phyloP scores from a whole-genome alignment of 2,113 vertebrate genomes.

The Tachysurus vachellii region DNA sequence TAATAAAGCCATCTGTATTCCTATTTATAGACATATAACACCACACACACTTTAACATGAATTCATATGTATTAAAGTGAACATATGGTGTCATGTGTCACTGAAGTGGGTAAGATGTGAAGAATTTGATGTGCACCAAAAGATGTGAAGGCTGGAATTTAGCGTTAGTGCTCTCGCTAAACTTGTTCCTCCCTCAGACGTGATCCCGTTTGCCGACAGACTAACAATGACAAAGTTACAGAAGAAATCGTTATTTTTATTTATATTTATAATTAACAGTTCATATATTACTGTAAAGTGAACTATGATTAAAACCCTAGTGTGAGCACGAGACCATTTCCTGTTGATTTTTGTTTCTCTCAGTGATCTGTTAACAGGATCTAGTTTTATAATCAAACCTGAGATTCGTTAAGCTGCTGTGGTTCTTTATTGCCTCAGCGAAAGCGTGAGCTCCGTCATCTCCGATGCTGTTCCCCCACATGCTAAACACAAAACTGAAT shows the following conservation, averaged over 20 bases:
- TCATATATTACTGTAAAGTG: neutral
- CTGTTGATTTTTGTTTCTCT: too few relatives aligned
- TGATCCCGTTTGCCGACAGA: conserved; percentile 87
- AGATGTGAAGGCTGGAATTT: conserved; percentile 80
- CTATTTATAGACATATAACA: neutral
- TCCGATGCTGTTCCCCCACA: conserved; percentile 94
- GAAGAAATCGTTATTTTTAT: neutral
- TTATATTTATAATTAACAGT: neutral
- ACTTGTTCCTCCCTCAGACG: conserved; percentile 79
- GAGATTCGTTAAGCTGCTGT: conserved; percentile 81
- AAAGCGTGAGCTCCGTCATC: conserved; percentile 90
- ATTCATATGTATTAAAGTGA: neutral
- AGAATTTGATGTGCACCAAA: conserved; percentile 77
- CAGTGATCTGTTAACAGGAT: neutral
- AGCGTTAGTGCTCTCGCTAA: conserved; percentile 81
- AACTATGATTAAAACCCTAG: neutral
- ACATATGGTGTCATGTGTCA: neutral
- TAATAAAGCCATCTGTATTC: too few relatives aligned
- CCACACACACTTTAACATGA: neutral
- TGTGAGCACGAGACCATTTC: neutral
- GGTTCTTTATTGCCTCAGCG: conserved; percentile 83
- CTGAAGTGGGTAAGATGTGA: neutral
- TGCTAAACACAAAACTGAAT: conserved; percentile 69
- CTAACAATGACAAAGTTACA: conserved; percentile 63
- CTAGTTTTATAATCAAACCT: conserved; percentile 66